Conservation (phyloP, 64 coral and sea anemone species). For the Astreopora myriophthalma region DNA sequence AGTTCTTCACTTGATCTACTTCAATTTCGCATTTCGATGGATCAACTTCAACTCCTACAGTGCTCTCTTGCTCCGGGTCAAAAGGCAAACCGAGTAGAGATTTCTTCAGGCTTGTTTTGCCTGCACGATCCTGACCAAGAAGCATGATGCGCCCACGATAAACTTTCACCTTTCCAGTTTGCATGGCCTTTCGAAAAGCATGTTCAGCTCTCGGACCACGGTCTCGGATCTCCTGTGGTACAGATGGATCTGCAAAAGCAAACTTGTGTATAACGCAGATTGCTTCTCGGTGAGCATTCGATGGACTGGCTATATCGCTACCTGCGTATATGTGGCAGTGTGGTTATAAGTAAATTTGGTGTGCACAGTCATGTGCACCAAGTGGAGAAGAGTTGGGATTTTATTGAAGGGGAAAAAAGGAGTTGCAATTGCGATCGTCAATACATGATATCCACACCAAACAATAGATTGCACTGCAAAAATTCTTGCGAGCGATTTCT, state of each 20-base stretch:
- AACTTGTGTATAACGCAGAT: too few species aligned
- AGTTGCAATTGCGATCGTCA: too few species aligned
- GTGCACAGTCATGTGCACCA: too few species aligned
- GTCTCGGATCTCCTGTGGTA: background rate
- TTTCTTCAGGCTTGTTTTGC: slow-evolving; percentile 13
- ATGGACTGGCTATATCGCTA: too few species aligned
- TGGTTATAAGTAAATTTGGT: too few species aligned
- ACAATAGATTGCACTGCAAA: too few species aligned
- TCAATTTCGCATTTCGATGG: background rate
- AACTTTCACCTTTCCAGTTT: background rate
- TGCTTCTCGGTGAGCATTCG: too few species aligned
- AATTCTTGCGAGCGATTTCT: too few species aligned
- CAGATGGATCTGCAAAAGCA: background rate
- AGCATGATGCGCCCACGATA: background rate
- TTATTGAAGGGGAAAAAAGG: too few species aligned
- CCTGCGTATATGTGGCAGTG: too few species aligned
- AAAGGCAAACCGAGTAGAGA: background rate
- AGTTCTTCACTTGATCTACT: background rate
- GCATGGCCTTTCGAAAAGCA: background rate
- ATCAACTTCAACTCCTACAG: background rate
- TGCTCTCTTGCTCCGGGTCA: background rate
- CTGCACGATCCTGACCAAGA: background rate
- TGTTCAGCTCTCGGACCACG: background rate
- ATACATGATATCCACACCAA: too few species aligned
- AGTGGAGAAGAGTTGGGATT: too few species aligned